Conservation (phyloP, 2,888 invertebrate species). For the Folsomia candida region DNA sequence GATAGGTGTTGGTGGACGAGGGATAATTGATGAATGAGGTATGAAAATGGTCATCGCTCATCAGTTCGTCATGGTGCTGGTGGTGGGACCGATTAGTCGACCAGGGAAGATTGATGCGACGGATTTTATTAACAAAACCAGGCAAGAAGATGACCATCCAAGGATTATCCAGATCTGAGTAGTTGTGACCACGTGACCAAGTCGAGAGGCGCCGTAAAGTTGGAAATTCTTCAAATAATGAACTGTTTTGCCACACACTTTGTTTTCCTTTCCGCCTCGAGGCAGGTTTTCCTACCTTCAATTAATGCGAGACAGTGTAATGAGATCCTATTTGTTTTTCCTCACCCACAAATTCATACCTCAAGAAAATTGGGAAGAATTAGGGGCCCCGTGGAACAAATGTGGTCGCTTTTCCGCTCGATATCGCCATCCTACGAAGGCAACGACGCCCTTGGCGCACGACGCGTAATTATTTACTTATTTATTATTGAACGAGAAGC, state of each 20-base stretch:
- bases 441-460: too few relatives aligned
- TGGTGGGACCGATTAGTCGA: neutral
- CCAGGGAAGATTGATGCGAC: conserved; percentile 8
- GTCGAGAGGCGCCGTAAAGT: too few relatives aligned
- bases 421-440: too few relatives aligned
- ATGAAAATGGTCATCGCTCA: conserved; percentile 2
- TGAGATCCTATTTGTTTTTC: conserved; percentile 50
- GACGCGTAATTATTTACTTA: too few relatives aligned
- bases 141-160: too few relatives aligned
- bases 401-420: neutral
- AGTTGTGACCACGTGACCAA: conserved; percentile 4
- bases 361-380: neutral
- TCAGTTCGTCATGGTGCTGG: neutral
- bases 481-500: too few relatives aligned
- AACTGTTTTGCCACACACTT: conserved; percentile 47
- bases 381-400: neutral
- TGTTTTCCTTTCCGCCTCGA: conserved; percentile 40
- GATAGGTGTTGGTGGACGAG: conserved; percentile 21
- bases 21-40: conserved; percentile 13
- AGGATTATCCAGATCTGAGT: too few relatives aligned
- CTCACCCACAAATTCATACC: conserved; percentile 5
- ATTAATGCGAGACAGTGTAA: conserved; percentile 49
- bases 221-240: neutral
- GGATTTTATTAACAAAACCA: too few relatives aligned
- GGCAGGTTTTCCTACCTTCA: conserved; percentile 43